Percentiles rank a stretch among this genome's conserved stretches.
phyloP scores from a whole-genome alignment of 2,113 vertebrate genomes.

The Oxygymnocypris stewartii region DNA sequence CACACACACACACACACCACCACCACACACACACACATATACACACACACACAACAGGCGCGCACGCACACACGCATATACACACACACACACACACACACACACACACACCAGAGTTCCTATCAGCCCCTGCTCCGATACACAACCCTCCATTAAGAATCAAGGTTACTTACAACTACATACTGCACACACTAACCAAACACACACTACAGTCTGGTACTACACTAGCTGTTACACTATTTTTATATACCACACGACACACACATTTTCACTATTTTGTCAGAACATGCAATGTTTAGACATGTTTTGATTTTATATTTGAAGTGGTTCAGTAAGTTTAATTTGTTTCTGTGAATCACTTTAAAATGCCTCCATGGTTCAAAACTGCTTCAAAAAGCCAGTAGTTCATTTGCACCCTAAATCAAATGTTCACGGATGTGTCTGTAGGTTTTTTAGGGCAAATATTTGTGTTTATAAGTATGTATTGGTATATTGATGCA shows the following conservation, averaged over 20 bases:
- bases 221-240: background rate
- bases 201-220: background rate
- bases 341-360: background rate
- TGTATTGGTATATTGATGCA: background rate
- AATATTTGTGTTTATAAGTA: background rate
- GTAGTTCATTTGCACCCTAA: background rate
- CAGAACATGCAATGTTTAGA: background rate
- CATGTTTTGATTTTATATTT: background rate
- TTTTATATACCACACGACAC: background rate
- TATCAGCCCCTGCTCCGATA: background rate
- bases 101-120: background rate
- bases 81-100: background rate
- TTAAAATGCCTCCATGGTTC: background rate
- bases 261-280: background rate
- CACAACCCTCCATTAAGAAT: background rate
- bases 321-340: background rate
- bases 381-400: background rate
- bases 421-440: background rate
- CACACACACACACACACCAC: too few species aligned
- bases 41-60: slow-evolving; percentile 30
- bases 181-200: background rate
- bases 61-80: slow-evolving; percentile 9
- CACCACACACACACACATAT: background rate
- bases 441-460: background rate
- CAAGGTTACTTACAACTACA: background rate